phyloP scores from a whole-genome alignment of 2,113 vertebrate species.

The Ictalurus furcatus region DNA sequence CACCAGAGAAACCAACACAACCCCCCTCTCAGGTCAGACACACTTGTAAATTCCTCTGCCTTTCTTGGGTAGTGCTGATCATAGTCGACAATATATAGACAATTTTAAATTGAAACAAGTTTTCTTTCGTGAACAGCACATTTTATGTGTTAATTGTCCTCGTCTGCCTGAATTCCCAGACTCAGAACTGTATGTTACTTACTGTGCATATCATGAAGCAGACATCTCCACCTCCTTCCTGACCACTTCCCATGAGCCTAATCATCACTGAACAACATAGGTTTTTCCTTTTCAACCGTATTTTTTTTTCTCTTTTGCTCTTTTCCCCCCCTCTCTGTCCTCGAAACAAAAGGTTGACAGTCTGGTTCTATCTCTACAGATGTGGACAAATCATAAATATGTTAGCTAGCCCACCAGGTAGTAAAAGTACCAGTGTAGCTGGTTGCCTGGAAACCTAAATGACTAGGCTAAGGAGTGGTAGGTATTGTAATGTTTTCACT shows the following conservation, averaged over 20 bases:
- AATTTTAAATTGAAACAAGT: background rate
- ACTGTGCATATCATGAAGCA: conserved; percentile 52
- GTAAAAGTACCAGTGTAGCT: background rate
- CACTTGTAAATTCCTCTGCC: background rate
- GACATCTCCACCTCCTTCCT: conserved; percentile 56
- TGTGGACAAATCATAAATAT: background rate
- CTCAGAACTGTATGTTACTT: conserved; percentile 6
- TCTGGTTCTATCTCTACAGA: background rate
- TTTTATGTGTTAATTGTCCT: conserved; percentile 1
- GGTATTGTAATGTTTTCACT: background rate
- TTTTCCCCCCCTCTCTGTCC: background rate
- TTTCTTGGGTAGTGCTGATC: background rate
- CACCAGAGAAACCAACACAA: conserved; percentile 52
- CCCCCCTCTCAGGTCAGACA: conserved; percentile 68
- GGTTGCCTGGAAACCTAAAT: background rate
- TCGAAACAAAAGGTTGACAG: background rate
- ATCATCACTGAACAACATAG: conserved; percentile 64
- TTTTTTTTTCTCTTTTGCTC: background rate
- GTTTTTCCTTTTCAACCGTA: background rate
- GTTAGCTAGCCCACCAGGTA: background rate
- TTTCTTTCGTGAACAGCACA: background rate
- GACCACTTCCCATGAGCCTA: conserved; percentile 62
- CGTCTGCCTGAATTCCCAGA: conserved; percentile 8
- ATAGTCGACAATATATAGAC: background rate
- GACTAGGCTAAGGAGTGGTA: background rate